Evolutionary conservation across 2,888 invertebrate species (phyloP).

Genomic region (Cephus rjabovi): DNA sequence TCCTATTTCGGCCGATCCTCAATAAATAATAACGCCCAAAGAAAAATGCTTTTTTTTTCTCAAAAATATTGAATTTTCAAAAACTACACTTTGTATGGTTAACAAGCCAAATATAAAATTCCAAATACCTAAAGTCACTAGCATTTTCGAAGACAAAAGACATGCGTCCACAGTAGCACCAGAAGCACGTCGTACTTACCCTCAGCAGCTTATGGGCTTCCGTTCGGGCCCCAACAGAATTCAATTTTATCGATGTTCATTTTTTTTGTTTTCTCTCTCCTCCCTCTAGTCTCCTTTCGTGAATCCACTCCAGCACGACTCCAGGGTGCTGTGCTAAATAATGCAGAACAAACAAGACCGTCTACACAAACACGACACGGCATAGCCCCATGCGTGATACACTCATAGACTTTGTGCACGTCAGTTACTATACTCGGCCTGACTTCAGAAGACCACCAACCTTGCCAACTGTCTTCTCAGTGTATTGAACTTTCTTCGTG

Average conservation of each 20-base stretch:
- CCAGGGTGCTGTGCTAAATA: conserved; percentile 23
- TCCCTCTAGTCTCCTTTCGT: not conserved
- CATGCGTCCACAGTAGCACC: not conserved
- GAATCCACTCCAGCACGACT: not conserved
- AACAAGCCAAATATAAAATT: not conserved
- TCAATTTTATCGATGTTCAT: conserved; percentile 8
- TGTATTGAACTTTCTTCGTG: conserved; percentile 59
- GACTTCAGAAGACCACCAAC: conserved; percentile 24
- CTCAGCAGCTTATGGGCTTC: not conserved
- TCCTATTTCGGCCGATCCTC: not conserved
- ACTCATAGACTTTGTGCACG: not conserved
- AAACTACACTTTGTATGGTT: not conserved
- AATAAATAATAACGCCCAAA: not conserved
- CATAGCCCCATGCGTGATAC: not conserved
- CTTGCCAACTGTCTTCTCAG: conserved; percentile 21
- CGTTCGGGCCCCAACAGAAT: not conserved
- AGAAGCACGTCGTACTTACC: not conserved
- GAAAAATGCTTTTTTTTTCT: not conserved
- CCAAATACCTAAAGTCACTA: not conserved
- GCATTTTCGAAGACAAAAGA: not conserved
- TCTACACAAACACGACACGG: conserved; percentile 10
- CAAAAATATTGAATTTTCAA: not conserved
- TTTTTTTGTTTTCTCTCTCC: conserved; percentile 1
- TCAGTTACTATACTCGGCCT: conserved; percentile 13
- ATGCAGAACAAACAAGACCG: conserved; percentile 23